Conservation (phyloP, 92 coral and sea anemone species). For the Blastomussa wellsi region DNA sequence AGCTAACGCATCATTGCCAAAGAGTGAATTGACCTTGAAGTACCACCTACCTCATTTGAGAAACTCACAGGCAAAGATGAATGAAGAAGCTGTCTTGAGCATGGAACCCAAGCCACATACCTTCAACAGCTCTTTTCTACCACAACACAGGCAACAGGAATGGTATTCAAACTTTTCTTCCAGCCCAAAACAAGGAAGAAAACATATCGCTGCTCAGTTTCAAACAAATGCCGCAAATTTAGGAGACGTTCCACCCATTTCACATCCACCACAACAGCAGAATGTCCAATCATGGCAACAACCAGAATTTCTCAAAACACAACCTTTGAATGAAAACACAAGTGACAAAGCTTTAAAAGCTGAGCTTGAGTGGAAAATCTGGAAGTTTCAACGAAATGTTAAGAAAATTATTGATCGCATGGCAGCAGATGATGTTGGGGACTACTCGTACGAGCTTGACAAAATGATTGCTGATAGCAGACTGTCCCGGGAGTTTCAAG, state of each 20-base stretch:
- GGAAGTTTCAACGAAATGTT: constrained; percentile 87
- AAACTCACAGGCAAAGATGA: constrained; percentile 7
- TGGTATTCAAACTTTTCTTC: constrained; percentile 28
- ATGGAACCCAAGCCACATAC: constrained; percentile 30
- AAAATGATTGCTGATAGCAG: constrained; percentile 64
- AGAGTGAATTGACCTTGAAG: background rate
- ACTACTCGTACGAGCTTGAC: constrained; percentile 57
- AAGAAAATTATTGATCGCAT: constrained; percentile 67
- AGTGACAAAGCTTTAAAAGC: constrained; percentile 65
- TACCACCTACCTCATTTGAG: constrained; percentile 30
- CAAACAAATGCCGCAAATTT: constrained; percentile 1
- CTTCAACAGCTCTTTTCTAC: background rate
- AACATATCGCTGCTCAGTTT: constrained; percentile 44
- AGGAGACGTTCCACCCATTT: background rate
- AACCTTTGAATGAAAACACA: constrained; percentile 47
- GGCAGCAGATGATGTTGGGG: constrained; percentile 45
- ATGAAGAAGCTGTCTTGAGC: background rate
- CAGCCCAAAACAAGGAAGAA: constrained; percentile 36
- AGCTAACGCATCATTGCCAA: constrained; percentile 1
- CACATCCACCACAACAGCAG: constrained; percentile 29
- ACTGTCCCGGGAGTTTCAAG: constrained; percentile 82
- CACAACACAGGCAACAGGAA: constrained; percentile 8
- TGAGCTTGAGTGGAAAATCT: constrained; percentile 94
- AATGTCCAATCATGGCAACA: constrained; percentile 4
- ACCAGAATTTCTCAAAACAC: constrained; percentile 42